These are phyloP conservation scores for Balaeniceps rex DNA, from an alignment of 2,113 vertebrate genomes.

Conservation along the genomic window DNA sequence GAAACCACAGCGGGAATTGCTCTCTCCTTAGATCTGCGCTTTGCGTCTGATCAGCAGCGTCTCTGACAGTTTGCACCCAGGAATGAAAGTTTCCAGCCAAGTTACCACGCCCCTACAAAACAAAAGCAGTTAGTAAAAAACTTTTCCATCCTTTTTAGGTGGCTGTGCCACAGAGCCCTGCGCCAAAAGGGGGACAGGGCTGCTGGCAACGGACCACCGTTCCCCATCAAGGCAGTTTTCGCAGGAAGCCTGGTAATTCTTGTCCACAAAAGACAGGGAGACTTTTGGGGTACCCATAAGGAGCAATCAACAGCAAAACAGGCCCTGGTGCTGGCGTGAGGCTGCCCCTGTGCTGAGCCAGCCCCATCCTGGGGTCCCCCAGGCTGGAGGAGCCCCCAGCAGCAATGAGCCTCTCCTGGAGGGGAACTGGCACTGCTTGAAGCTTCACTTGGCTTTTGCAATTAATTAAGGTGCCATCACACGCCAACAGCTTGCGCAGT, in stretches of 20 bases:
- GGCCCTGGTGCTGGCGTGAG: neutral
- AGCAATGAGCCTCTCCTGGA: neutral
- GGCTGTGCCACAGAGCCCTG: neutral
- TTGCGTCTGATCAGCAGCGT: neutral
- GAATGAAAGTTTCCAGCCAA: neutral
- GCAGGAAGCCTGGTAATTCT: neutral
- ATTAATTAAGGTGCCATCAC: neutral
- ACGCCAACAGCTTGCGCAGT: neutral
- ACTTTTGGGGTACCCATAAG: neutral
- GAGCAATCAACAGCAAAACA: neutral
- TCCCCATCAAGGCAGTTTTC: neutral
- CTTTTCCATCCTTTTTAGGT: rapidly evolving
- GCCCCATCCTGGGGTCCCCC: rapidly evolving
- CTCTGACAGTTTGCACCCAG: neutral
- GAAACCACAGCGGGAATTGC: rapidly evolving
- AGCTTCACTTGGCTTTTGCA: neutral
- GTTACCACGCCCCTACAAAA: neutral
- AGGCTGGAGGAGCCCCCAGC: neutral
- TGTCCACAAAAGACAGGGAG: neutral
- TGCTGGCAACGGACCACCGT: rapidly evolving
- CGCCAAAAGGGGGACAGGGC: neutral
- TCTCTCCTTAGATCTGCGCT: rapidly evolving
- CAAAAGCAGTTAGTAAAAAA: neutral
- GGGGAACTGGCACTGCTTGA: neutral
- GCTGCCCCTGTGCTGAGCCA: neutral